Evolutionary conservation across 2,797 vertebrate species (phyloP).

Genomic region (Tragelaphus oryx): DNA sequence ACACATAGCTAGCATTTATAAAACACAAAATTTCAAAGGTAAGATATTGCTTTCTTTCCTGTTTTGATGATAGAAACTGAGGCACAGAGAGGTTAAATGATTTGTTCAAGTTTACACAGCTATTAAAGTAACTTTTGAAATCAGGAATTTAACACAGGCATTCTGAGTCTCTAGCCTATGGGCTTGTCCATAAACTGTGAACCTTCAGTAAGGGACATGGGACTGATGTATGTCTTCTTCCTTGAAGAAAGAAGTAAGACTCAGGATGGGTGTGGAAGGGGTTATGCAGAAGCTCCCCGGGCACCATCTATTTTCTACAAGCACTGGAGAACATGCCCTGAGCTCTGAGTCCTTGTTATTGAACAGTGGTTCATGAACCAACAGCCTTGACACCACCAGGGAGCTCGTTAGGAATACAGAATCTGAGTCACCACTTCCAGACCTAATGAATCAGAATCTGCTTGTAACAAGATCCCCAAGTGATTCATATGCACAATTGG

Average conservation of each 20-base stretch:
- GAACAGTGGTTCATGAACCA: background rate
- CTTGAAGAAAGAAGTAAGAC: background rate
- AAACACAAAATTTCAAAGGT: background rate
- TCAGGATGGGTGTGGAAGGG: background rate
- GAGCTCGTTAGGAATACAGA: background rate
- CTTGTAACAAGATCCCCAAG: background rate
- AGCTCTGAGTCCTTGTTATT: background rate
- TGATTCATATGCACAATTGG: background rate
- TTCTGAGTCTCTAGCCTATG: background rate
- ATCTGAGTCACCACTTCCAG: background rate
- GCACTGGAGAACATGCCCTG: background rate
- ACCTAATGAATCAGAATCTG: background rate
- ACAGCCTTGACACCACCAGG: background rate
- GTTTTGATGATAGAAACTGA: background rate
- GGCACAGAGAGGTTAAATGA: background rate
- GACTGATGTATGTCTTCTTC: background rate
- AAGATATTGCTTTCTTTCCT: background rate
- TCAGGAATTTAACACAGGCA: background rate
- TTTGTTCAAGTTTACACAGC: background rate
- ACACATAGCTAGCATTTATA: background rate
- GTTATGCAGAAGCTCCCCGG: background rate
- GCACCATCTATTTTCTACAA: background rate
- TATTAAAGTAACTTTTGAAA: too few relatives aligned
- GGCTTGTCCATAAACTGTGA: background rate
- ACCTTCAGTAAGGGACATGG: background rate